These are phyloP conservation scores for Tanytarsus gracilentus DNA, from an alignment of 2,888 invertebrate genomes.

Conservation along the genomic window DNA sequence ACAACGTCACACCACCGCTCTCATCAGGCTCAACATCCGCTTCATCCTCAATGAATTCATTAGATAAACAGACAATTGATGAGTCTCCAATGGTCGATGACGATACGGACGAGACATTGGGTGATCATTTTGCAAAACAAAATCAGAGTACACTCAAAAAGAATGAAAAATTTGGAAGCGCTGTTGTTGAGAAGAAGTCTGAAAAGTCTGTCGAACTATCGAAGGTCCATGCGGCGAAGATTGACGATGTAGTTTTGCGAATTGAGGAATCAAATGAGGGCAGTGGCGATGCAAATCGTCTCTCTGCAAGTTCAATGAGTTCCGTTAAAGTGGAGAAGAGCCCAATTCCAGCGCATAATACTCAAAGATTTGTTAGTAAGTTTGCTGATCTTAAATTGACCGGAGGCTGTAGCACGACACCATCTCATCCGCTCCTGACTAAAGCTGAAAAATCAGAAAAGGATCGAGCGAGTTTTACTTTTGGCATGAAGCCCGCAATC, in stretches of 20 bases:
- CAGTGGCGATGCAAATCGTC: slow-evolving; percentile 30
- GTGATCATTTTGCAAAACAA: slow-evolving; percentile 68
- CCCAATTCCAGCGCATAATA: slow-evolving; percentile 52
- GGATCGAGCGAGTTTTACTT: slow-evolving; percentile 35
- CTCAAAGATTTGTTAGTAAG: slow-evolving; percentile 54
- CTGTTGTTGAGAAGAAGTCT: slow-evolving; percentile 30
- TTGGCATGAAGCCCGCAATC: slow-evolving; percentile 56
- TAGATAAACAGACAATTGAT: slow-evolving; percentile 35
- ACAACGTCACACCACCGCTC: slow-evolving; percentile 34
- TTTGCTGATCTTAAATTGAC: slow-evolving; percentile 56
- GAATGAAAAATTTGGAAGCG: slow-evolving; percentile 39
- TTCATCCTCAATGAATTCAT: slow-evolving; percentile 35
- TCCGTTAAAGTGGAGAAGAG: slow-evolving; percentile 36
- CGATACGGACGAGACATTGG: slow-evolving; percentile 58
- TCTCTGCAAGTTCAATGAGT: slow-evolving; percentile 6
- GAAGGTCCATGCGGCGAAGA: slow-evolving; percentile 9
- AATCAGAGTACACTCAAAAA: slow-evolving; percentile 71
- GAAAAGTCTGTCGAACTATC: slow-evolving; percentile 17
- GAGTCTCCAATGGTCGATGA: slow-evolving; percentile 33
- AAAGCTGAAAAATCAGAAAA: slow-evolving; percentile 35
- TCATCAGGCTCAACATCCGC: slow-evolving; percentile 35
- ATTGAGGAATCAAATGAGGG: slow-evolving; percentile 34
- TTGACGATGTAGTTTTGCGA: slow-evolving; percentile 28
- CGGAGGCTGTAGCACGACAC: slow-evolving; percentile 44
- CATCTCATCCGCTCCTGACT: slow-evolving; percentile 35